Conservation (phyloP, 2,888 invertebrate species). For the Amphipyra tragopoginis region DNA sequence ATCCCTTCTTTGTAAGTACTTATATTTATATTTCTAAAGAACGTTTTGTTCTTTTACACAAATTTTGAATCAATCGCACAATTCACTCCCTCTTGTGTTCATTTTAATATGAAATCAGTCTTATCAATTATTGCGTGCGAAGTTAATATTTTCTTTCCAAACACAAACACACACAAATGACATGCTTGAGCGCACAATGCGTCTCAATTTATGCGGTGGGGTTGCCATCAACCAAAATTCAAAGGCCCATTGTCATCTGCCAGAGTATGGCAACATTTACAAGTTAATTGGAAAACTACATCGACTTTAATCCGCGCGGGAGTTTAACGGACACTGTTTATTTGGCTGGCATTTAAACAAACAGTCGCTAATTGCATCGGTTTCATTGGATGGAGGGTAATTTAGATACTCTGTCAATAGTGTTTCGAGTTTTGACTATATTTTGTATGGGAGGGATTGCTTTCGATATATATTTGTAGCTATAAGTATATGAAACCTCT, state of each 20-base stretch:
- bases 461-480: background rate
- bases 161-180: conserved; percentile 62
- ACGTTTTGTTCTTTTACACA: no score
- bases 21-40: no score
- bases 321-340: conserved; percentile 62
- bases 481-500: background rate
- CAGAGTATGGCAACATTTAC: conserved; percentile 56
- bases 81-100: background rate
- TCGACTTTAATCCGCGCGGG: conserved; percentile 60
- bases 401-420: conserved; percentile 46
- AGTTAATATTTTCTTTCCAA: conserved; percentile 63
- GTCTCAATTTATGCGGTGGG: conserved; percentile 62
- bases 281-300: conserved; percentile 74
- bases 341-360: conserved; percentile 58
- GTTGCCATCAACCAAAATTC: conserved; percentile 51
- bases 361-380: conserved; percentile 60
- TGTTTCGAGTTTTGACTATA: conserved; percentile 34
- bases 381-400: conserved; percentile 53
- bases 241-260: conserved; percentile 57
- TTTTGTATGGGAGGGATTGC: conserved; percentile 5
- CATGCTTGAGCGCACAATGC: conserved; percentile 54
- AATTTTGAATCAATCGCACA: no score
- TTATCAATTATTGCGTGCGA: conserved; percentile 54
- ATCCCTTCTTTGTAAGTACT: no score
- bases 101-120: conserved; percentile 10